Conservation (phyloP, 2,888 invertebrate genomes). For the Pristionchus maxplancki region DNA sequence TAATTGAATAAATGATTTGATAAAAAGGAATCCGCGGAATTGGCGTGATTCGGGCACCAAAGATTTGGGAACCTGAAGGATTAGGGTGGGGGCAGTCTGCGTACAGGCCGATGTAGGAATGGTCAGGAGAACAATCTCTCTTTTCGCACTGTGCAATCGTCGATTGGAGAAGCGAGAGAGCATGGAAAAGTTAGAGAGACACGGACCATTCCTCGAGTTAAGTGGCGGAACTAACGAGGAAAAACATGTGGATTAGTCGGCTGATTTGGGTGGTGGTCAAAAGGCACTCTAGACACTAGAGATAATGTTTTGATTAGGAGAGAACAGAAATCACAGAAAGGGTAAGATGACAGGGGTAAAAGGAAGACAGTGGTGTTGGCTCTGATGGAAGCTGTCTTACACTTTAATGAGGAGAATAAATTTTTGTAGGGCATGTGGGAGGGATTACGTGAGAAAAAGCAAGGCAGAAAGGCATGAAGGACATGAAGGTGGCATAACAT, state of each 20-base stretch:
- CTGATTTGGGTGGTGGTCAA: neutral
- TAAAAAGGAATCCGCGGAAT: neutral
- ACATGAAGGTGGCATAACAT: too few relatives aligned
- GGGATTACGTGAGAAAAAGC: neutral
- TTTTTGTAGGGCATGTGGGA: neutral
- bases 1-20: neutral
- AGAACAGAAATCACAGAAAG: neutral
- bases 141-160: too few relatives aligned
- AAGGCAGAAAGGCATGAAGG: neutral
- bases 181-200: too few relatives aligned
- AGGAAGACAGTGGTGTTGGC: too few relatives aligned
- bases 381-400: too few relatives aligned
- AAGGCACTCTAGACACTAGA: neutral
- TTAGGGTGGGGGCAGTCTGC: neutral
- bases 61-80: neutral
- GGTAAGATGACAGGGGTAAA: neutral
- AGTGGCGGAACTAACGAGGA: neutral
- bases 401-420: too few relatives aligned
- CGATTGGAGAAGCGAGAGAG: too few relatives aligned
- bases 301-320: too few relatives aligned
- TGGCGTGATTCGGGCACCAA: neutral
- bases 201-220: neutral
- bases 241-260: constrained; percentile 25
- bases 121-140: neutral
- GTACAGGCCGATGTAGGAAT: neutral